Evolutionary conservation across 2,113 vertebrate genomes (phyloP).

Genomic region (Narcine bancroftii): DNA sequence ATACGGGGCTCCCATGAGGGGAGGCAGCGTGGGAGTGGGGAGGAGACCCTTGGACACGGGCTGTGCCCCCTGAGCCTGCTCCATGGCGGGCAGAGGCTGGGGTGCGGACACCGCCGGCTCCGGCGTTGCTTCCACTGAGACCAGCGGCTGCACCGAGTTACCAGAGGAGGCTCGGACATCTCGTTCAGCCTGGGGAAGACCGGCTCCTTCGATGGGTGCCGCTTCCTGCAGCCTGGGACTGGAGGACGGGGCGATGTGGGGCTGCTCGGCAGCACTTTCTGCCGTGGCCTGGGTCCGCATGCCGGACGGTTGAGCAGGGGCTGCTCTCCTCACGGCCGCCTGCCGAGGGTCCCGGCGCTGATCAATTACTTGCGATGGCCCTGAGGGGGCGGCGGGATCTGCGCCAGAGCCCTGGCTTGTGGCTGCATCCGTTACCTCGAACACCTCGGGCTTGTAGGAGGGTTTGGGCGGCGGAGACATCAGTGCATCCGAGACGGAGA

Average conservation of each 20-base stretch:
- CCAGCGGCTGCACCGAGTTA: conserved; percentile 43
- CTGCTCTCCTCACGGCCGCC: conserved; percentile 50
- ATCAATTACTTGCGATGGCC: conserved; percentile 55
- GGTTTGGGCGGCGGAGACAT: conserved; percentile 80
- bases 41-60: conserved; percentile 59
- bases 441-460: conserved; percentile 59
- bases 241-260: conserved; percentile 45
- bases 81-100: conserved; percentile 48
- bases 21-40: conserved; percentile 57
- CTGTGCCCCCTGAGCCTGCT: neutral
- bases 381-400: conserved; percentile 46
- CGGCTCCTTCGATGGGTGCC: conserved; percentile 56
- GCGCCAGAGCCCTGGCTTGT: conserved; percentile 54
- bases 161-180: conserved; percentile 41
- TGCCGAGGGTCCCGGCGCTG: conserved; percentile 72
- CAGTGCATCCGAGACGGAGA: conserved; percentile 84
- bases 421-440: conserved; percentile 65
- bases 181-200: conserved; percentile 58
- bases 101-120: conserved; percentile 69
- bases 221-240: conserved; percentile 46
- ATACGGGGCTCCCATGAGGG: conserved; percentile 47
- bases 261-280: conserved; percentile 38
- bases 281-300: conserved; percentile 46
- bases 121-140: conserved; percentile 46
- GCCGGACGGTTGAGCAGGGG: conserved; percentile 51